Base-by-base conservation (phyloP, 1,140 invertebrate genomes). In the Ptiloglossa arizonensis region DNA sequence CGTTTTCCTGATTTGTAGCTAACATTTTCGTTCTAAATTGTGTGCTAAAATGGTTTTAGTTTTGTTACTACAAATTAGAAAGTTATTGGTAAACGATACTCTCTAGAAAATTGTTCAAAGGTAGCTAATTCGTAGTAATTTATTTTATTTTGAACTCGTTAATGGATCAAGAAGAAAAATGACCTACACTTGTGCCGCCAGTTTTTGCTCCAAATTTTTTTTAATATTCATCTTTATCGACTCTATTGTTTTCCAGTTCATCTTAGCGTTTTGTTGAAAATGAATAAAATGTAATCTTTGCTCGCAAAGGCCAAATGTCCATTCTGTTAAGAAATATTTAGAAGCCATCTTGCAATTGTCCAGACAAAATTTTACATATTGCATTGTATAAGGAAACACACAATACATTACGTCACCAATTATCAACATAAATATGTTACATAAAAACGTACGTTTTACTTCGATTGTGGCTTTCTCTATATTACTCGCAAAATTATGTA, bases 361-460 rank as follows among this genome's bases (percentile, higher is more conserved):
- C 17, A 2, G 6, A n/a, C 17, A 50, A 50, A n/a, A 50, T 2
- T 5, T n/a, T n/a, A n/a, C n/a, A n/a, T 13, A 44, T n/a, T 3
- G 15, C 17, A 24, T 52, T 52, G 2, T 5, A 52, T 11, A 52
- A 5, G 6, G 0, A 22, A 24, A 24, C 44, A 17, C 9, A 17
- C 44, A 56, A 32, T 35, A 1, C 6, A 15, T 1, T 38, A 17
- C n/a, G 8, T 5, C 9, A 32, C 2, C 6, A 41, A 11, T 4
- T 59, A 15, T 38, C 1, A 29, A 5, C 6, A 38, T 38, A 9
- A 46, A 35, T 32, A 13, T 4, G 6, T 48, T 19, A 9, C 1
- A 54, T 24, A 54, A 54, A 6, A 44, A 60, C 56, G 0, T 54
- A 70, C 74, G n/a, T 32, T n/a, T 24, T 29, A 59, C 67, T 22